phyloP scores from a whole-genome alignment of 2,797 vertebrate genomes.

The Sarcophilus harrisii region DNA sequence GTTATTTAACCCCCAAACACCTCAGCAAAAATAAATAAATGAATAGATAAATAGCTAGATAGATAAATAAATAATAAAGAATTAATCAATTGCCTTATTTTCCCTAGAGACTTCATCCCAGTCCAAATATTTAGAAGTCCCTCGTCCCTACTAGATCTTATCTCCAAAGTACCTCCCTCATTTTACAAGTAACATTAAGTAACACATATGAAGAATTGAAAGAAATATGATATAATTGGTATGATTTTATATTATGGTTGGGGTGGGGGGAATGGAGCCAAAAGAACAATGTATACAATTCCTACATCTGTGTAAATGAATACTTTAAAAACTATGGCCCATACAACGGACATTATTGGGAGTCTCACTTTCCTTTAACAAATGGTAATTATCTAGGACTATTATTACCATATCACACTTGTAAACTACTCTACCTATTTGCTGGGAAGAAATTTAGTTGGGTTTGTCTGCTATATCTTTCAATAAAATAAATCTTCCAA shows the following conservation, averaged over 20 bases:
- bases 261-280: no score
- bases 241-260: background rate
- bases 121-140: background rate
- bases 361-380: background rate
- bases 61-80: no score
- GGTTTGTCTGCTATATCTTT: background rate
- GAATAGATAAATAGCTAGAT: no score
- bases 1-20: no score
- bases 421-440: background rate
- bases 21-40: no score
- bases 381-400: background rate
- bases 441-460: background rate
- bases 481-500: background rate
- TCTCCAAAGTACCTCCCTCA: background rate
- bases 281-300: background rate
- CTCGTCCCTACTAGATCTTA: no score
- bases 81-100: background rate
- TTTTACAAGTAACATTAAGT: background rate
- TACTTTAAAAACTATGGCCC: background rate
- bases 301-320: background rate
- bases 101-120: background rate
- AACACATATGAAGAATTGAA: background rate
- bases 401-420: background rate
- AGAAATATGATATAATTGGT: background rate
- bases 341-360: background rate